These are phyloP conservation scores for Falco concolor DNA, from an alignment of 2,797 vertebrate genomes.

Conservation along the genomic window DNA sequence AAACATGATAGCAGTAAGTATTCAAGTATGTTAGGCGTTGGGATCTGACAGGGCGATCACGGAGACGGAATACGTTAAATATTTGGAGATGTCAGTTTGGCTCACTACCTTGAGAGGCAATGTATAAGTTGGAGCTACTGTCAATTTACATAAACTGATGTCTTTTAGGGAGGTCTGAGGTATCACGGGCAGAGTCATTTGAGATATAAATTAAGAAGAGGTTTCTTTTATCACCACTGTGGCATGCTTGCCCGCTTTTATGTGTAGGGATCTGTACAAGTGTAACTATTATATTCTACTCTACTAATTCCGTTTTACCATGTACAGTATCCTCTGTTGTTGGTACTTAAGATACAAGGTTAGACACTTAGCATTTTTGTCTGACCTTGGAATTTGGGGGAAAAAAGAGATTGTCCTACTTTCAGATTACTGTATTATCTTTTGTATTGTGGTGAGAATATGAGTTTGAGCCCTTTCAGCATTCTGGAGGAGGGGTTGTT, in stretches of 20 bases:
- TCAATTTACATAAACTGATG: background rate
- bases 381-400: background rate
- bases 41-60: background rate
- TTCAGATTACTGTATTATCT: background rate
- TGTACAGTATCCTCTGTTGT: background rate
- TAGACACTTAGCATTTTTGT: background rate
- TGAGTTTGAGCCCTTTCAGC: background rate
- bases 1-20: background rate
- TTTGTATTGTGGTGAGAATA: background rate
- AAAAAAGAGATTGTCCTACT: background rate
- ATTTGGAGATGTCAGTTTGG: background rate
- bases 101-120: background rate
- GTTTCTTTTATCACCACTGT: background rate
- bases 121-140: background rate
- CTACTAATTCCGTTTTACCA: background rate
- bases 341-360: background rate
- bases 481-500: background rate
- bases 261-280: background rate
- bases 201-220: background rate
- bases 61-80: background rate
- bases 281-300: background rate
- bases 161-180: background rate
- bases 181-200: background rate
- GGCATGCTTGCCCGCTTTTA: background rate
- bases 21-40: background rate